Evolutionary conservation across 2,113 vertebrate species (phyloP).

Genomic region (Sinocyclocheilus grahami): DNA sequence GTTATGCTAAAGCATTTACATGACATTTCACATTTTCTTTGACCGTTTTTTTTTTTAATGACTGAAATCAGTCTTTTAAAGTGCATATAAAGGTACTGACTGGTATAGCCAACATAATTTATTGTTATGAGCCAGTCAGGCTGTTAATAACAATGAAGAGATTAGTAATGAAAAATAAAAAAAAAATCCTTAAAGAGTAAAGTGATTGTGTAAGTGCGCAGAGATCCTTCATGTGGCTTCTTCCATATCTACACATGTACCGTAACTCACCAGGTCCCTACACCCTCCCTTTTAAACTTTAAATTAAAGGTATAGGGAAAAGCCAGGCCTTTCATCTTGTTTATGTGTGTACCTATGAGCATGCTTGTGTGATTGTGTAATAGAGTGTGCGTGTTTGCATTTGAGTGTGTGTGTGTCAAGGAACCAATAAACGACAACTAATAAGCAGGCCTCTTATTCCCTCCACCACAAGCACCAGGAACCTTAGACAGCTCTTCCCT

Average conservation of each 20-base stretch:
- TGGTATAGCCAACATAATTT: not conserved
- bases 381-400: constrained; percentile 26
- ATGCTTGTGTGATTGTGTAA: constrained; percentile 53
- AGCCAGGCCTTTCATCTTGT: constrained; percentile 75
- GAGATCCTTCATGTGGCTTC: constrained; percentile 76
- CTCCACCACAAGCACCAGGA: constrained; percentile 42
- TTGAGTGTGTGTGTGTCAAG: constrained; percentile 43
- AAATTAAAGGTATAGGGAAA: constrained; percentile 81
- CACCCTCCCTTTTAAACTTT: constrained; percentile 78
- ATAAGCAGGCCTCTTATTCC: constrained; percentile 51
- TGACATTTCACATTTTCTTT: too few species aligned
- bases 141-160: not conserved
- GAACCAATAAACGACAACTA: constrained; percentile 59
- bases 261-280: constrained; percentile 69
- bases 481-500: constrained; percentile 53
- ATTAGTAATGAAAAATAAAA: not conserved
- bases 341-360: constrained; percentile 56
- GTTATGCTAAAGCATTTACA: too few species aligned
- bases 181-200: constrained; percentile 36
- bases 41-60: not conserved
- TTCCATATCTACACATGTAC: constrained; percentile 78
- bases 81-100: not conserved
- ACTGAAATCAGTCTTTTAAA: not conserved
- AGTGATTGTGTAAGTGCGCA: constrained; percentile 59
- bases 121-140: not conserved